A percentile compares a stretch with the other conserved stretches of the same genome.
These are phyloP conservation scores for Drosophila mayri DNA, from an alignment of 1,140 invertebrate genomes.

Conservation along the genomic window DNA sequence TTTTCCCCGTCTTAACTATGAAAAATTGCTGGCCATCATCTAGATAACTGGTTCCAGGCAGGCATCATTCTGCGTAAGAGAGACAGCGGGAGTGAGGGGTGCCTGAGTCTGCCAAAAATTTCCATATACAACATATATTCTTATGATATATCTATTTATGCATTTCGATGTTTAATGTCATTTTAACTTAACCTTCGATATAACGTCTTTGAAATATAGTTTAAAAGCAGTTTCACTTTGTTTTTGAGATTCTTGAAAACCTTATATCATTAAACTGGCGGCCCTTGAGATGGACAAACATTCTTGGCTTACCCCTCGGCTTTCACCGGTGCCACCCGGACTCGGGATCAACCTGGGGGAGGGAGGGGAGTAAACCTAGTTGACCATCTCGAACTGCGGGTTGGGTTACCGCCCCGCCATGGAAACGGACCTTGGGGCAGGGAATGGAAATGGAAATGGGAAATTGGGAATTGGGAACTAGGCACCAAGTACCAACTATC, in stretches of 20 bases:
- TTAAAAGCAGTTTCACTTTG: background rate
- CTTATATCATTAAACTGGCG: background rate
- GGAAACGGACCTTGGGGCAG: constrained; percentile 40
- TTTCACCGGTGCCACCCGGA: constrained; percentile 1
- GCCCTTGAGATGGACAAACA: background rate
- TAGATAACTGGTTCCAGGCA: constrained; percentile 21
- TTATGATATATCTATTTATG: background rate
- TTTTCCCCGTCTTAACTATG: constrained; percentile 20
- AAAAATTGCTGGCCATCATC: constrained; percentile 31
- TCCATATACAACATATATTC: background rate
- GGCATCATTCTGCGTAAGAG: constrained; percentile 1
- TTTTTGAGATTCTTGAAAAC: background rate
- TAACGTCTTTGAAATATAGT: background rate
- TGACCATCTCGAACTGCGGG: constrained; percentile 8
- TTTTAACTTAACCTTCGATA: background rate
- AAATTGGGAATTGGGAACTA: constrained; percentile 1
- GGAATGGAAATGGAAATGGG: constrained; percentile 27
- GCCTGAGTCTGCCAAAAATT: background rate
- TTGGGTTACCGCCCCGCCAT: constrained; percentile 35
- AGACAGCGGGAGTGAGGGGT: background rate
- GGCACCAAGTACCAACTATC: background rate
- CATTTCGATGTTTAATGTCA: too few species aligned
- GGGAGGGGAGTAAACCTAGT: background rate
- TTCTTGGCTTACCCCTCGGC: background rate
- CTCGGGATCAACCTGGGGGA: background rate